Evolutionary conservation across 2,888 invertebrate genomes (phyloP).

Genomic region (Lacanobia oleracea): DNA sequence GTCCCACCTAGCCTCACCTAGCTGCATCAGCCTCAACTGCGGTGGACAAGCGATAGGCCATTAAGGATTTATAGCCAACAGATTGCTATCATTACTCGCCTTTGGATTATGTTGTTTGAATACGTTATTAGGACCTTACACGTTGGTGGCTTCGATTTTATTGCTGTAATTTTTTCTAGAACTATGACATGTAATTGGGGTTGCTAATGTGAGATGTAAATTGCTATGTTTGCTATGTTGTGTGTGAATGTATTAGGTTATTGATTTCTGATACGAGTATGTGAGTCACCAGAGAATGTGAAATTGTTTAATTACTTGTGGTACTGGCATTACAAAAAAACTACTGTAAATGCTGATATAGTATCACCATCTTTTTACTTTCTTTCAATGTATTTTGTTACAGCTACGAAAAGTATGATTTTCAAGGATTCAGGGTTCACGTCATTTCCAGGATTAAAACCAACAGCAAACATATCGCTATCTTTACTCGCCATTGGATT

Average conservation of each 20-base stretch:
- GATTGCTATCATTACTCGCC: slow-evolving; percentile 87
- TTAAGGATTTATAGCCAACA: slow-evolving; percentile 87
- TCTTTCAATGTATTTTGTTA: neutral
- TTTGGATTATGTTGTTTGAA: slow-evolving; percentile 88
- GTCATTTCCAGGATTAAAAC: neutral
- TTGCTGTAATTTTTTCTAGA: slow-evolving; percentile 55
- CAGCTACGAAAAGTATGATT: neutral
- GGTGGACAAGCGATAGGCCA: slow-evolving; percentile 87
- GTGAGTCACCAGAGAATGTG: too few relatives aligned
- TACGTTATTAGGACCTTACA: slow-evolving; percentile 81
- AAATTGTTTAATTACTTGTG: too few relatives aligned
- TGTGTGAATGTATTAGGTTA: neutral
- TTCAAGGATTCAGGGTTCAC: too few relatives aligned
- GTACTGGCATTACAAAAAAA: neutral
- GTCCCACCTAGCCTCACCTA: slow-evolving; percentile 45
- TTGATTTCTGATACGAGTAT: slow-evolving; percentile 2
- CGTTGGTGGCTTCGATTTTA: slow-evolving; percentile 60
- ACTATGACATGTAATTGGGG: slow-evolving; percentile 51
- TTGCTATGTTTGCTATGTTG: slow-evolving; percentile 29
- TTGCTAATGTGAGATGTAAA: slow-evolving; percentile 37
- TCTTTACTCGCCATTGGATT: slow-evolving; percentile 71
- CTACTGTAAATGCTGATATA: neutral
- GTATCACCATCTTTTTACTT: neutral
- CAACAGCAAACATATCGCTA: too few relatives aligned
- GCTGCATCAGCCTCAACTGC: slow-evolving; percentile 79